Conservation (phyloP, 2,888 invertebrate genomes). For the Anodontia alba region DNA sequence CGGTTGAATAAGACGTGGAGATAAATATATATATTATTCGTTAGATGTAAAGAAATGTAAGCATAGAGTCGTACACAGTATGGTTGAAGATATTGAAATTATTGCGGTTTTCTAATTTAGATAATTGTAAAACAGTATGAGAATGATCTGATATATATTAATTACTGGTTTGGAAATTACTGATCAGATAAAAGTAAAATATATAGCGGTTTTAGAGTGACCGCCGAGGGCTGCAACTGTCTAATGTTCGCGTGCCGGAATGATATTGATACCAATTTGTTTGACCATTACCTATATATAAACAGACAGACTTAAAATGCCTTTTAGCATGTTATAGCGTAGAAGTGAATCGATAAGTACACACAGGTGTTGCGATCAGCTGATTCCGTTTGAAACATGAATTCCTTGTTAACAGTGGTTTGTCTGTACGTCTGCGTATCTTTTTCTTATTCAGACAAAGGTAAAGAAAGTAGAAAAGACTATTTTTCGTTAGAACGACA, state of each 20-base stretch:
- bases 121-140: neutral
- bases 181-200: neutral
- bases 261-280: neutral
- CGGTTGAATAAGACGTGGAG: neutral
- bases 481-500: neutral
- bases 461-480: neutral
- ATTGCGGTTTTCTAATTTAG: neutral
- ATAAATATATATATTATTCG: neutral
- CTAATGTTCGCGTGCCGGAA: slow-evolving; percentile 3
- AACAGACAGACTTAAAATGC: neutral
- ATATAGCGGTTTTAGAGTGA: neutral
- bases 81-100: neutral
- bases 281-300: neutral
- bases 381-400: slow-evolving; percentile 26
- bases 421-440: slow-evolving; percentile 47
- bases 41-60: slow-evolving; percentile 10
- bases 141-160: neutral
- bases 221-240: neutral
- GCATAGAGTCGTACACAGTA: neutral
- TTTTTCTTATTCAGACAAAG: neutral
- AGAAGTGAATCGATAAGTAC: neutral
- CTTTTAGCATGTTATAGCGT: slow-evolving; percentile 6
- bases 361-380: slow-evolving; percentile 8
- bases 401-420: slow-evolving; percentile 40
- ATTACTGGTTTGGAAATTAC: neutral